phyloP scores from a whole-genome alignment of 2,797 vertebrate species.

The Kryptolebias ocellatus region DNA sequence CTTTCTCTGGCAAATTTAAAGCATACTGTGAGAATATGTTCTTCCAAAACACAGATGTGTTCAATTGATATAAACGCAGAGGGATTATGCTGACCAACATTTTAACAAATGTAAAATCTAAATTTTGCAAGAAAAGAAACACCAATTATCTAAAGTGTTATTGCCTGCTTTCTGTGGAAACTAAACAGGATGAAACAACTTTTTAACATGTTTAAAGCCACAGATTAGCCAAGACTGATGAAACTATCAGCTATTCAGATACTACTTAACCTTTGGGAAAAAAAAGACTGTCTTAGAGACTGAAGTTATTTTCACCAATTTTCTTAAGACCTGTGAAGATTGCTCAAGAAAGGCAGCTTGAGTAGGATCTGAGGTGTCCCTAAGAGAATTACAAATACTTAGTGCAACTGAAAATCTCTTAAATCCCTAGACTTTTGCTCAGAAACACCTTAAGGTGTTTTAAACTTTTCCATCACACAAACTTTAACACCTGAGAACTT shows the following conservation, averaged over 20 bases:
- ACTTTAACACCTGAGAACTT: slow-evolving; percentile 58
- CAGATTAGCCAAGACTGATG: not conserved
- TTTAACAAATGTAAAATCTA: not conserved
- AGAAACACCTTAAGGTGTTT: slow-evolving; percentile 34
- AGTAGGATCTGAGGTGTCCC: slow-evolving; percentile 26
- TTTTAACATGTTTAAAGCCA: not conserved
- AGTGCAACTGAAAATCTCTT: slow-evolving; percentile 27
- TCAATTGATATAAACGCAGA: not conserved
- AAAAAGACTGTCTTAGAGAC: not conserved
- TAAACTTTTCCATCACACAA: slow-evolving; percentile 23
- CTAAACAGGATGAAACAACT: not conserved
- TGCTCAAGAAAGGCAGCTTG: slow-evolving; percentile 17
- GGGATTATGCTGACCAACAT: not conserved
- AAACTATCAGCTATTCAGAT: not conserved
- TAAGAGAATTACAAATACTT: slow-evolving; percentile 53
- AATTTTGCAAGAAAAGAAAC: not conserved
- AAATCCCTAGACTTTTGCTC: slow-evolving; percentile 35
- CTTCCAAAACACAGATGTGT: slow-evolving; percentile 10
- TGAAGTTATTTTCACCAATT: slow-evolving; percentile 15
- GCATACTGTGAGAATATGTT: slow-evolving; percentile 14
- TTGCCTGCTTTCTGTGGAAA: not conserved
- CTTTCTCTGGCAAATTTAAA: slow-evolving; percentile 29
- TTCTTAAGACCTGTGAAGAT: slow-evolving; percentile 2
- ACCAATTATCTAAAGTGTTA: not conserved
- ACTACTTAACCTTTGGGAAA: not conserved